Conservation (phyloP, 2,797 vertebrate species). For the Tangara arthus region DNA sequence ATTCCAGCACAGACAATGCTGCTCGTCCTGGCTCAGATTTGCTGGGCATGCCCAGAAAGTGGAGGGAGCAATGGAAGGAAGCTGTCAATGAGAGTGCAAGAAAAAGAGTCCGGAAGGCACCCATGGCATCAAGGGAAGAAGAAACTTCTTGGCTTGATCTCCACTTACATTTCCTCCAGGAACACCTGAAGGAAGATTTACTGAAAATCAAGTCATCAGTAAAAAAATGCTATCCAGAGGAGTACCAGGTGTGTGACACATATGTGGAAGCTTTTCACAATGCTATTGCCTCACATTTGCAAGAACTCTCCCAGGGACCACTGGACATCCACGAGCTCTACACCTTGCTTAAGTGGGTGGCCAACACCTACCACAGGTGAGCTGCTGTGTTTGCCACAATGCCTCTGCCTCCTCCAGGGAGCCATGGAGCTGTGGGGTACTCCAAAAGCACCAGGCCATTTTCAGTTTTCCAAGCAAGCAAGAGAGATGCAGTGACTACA, state of each 20-base stretch:
- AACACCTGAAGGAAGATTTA: conserved; percentile 78
- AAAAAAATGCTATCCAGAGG: conserved; percentile 80
- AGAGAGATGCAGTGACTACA: not conserved
- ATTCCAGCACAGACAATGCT: not conserved
- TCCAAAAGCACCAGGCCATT: not conserved
- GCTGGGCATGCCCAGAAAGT: conserved; percentile 70
- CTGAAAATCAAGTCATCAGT: conserved; percentile 79
- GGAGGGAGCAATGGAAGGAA: conserved; percentile 82
- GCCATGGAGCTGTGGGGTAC: not conserved
- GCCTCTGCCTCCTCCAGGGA: not conserved
- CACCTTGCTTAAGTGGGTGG: conserved; percentile 83
- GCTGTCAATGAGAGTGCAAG: conserved; percentile 74
- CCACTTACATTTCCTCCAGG: conserved; percentile 80
- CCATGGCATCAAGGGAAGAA: conserved; percentile 54
- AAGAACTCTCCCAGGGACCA: conserved; percentile 63
- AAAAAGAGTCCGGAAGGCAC: conserved; percentile 68
- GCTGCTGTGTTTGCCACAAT: not conserved
- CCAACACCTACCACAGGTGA: conserved; percentile 85
- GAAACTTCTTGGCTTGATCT: conserved; percentile 71
- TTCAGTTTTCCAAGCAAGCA: not conserved
- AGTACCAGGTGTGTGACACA: conserved; percentile 81
- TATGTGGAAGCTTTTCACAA: conserved; percentile 83
- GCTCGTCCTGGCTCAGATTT: conserved; percentile 36
- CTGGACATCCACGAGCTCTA: conserved; percentile 76
- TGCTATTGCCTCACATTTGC: conserved; percentile 79